These are phyloP conservation scores for Drosophila aldrichi DNA, from an alignment of 2,888 invertebrate species.

Conservation along the genomic window DNA sequence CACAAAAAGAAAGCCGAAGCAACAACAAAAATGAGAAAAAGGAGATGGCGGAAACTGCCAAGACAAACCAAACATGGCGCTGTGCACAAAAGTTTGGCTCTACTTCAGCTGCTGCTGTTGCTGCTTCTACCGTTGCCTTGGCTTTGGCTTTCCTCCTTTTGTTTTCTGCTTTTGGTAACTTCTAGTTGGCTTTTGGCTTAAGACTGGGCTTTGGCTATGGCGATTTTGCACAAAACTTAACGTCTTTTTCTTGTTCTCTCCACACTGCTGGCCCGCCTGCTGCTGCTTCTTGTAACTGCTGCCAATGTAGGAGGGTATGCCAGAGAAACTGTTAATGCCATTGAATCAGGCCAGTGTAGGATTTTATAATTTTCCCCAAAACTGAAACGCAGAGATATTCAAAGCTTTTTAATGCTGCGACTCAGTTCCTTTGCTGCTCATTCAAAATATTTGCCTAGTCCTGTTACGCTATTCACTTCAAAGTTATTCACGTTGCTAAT, in stretches of 20 bases:
- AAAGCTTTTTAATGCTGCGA: not conserved
- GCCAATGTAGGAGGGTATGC: conserved; percentile 10
- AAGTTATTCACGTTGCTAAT: not conserved
- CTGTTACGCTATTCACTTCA: not conserved
- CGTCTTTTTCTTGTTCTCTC: conserved; percentile 34
- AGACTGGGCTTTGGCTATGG: conserved; percentile 72
- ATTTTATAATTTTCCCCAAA: not conserved
- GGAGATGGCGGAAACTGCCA: conserved; percentile 80
- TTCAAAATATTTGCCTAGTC: not conserved
- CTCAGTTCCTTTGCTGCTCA: not conserved
- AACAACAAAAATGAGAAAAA: conserved; percentile 38
- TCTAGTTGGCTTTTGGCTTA: conserved; percentile 78
- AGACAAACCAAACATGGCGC: conserved; percentile 85
- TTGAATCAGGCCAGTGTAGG: conserved; percentile 21
- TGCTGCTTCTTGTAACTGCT: conserved; percentile 7
- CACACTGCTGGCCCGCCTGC: not conserved
- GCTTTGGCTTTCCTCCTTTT: conserved; percentile 52
- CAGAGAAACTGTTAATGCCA: conserved; percentile 34
- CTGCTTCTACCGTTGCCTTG: conserved; percentile 15
- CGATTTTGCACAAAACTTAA: conserved; percentile 63
- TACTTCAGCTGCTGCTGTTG: conserved; percentile 48
- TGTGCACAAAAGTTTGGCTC: conserved; percentile 75
- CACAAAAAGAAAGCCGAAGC: conserved; percentile 44
- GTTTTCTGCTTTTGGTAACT: conserved; percentile 73
- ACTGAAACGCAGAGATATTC: not conserved